These are phyloP conservation scores for Tragulus kanchil DNA, from an alignment of 2,113 vertebrate species.

Conservation along the genomic window DNA sequence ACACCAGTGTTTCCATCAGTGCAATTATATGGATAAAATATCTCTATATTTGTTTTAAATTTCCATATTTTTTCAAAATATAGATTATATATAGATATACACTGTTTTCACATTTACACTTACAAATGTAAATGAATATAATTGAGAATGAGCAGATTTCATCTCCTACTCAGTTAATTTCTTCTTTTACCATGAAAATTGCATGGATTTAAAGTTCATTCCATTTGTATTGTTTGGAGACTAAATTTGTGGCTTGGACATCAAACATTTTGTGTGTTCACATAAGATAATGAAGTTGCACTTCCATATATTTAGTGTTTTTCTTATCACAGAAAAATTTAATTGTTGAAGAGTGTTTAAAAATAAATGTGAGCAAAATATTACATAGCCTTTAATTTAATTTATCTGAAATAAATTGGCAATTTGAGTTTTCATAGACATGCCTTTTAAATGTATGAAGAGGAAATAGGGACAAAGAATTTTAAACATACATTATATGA, in stretches of 20 bases:
- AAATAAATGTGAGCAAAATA: neutral
- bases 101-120: slow-evolving; percentile 12
- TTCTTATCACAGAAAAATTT: neutral
- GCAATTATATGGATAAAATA: neutral
- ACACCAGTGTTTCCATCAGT: neutral
- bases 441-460: neutral
- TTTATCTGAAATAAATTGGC: neutral
- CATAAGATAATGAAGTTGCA: neutral
- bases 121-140: too few relatives aligned
- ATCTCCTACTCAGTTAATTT: neutral
- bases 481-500: neutral
- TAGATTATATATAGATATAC: neutral
- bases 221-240: neutral
- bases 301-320: neutral
- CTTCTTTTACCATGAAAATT: neutral
- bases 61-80: neutral
- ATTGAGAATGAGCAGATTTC: neutral
- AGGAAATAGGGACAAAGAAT: neutral
- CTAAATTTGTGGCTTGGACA: neutral
- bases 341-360: neutral
- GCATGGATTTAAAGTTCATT: neutral
- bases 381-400: neutral
- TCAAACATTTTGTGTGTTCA: neutral
- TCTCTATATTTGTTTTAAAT: neutral
- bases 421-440: neutral